Evolutionary conservation across 2,888 invertebrate species (phyloP).

Genomic region (Leptopilina drosophilae): DNA sequence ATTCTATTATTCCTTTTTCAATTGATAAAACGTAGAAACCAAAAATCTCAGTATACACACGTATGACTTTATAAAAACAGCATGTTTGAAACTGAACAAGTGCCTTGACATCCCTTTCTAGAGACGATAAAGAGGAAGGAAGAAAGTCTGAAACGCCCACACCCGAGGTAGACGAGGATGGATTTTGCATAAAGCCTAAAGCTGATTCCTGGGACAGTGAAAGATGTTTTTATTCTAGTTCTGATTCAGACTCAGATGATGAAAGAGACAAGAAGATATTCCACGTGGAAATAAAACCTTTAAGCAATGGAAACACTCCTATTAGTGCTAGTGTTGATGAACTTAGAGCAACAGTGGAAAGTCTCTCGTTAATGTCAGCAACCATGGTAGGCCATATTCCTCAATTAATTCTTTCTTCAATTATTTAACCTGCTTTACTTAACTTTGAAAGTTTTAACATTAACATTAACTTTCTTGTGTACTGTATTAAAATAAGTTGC

Average conservation of each 20-base stretch:
- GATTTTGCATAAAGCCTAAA: slow-evolving; percentile 92
- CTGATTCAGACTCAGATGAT: slow-evolving; percentile 92
- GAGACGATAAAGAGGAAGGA: slow-evolving; percentile 84
- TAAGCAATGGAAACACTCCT: slow-evolving; percentile 92
- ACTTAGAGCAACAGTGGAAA: slow-evolving; percentile 93
- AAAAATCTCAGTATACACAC: too few species aligned
- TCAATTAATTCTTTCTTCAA: background rate
- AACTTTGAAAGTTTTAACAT: too few species aligned
- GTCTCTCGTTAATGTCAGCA: slow-evolving; percentile 89
- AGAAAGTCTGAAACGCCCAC: slow-evolving; percentile 79
- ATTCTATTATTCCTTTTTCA: too few species aligned
- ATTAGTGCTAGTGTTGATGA: slow-evolving; percentile 98
- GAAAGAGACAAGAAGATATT: slow-evolving; percentile 90
- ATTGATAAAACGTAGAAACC: too few species aligned
- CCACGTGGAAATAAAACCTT: slow-evolving; percentile 96
- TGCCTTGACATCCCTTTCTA: slow-evolving; percentile 61
- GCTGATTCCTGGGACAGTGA: slow-evolving; percentile 86
- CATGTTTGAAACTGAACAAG: slow-evolving; percentile 19
- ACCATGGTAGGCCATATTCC: slow-evolving; percentile 79
- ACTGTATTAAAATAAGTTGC: background rate
- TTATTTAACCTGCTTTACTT: background rate
- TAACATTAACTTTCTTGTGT: too few species aligned
- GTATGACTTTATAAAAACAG: too few species aligned
- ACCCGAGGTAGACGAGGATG: slow-evolving; percentile 95
- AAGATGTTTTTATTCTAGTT: slow-evolving; percentile 92